Base-by-base conservation (phyloP, 2,888 invertebrate genomes). In the Eulithis testata region DNA sequence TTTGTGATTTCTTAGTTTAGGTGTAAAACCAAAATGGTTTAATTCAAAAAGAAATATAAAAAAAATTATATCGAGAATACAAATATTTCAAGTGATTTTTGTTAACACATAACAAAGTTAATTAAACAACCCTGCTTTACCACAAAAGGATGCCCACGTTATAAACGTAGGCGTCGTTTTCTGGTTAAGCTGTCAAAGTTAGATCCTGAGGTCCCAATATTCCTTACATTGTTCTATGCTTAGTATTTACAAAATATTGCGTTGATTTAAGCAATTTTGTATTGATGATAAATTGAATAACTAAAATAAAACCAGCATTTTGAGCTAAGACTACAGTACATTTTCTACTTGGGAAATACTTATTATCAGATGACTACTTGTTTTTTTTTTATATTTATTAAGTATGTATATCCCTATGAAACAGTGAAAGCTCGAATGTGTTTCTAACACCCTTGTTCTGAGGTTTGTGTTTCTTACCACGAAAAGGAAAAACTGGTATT, bases 351-450 rank as follows among this genome's bases (percentile, higher is more conserved):
- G 44, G 52, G 67, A 47, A 52, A 40, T 14, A 12, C 8, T 53
- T 59, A 51, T 44, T 53, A 53, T 55, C 31, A 40, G 49, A 45
- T 50, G 37, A 55, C 52, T 63, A 57, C 60, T 21, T 21, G 8
- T 56, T 59, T 62, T 55, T 55, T 60, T 12, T 31, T 52, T 63
- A 63, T 58, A 61, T 59, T 63, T 53, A 31, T 55, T 47, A 21
- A 49, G 27, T 62, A 50, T 8, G 21, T 49, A 55, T 61, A 62
- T 59, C 47, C 63, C 53, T 66, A 66, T 63, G 63, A 66, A 61
- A 68, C 65, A 82, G 87, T 81, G 84, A 86, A 91, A 91, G 91
- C 91, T 91, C 91, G 67, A 88, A 88, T 83, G 86, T 87, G 85
- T 91, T 89, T 81, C 87, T 82, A 85, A 90, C 86, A 90, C 90